Base-by-base conservation (phyloP, 2,113 vertebrate genomes). In the Prochilodus magdalenae region DNA sequence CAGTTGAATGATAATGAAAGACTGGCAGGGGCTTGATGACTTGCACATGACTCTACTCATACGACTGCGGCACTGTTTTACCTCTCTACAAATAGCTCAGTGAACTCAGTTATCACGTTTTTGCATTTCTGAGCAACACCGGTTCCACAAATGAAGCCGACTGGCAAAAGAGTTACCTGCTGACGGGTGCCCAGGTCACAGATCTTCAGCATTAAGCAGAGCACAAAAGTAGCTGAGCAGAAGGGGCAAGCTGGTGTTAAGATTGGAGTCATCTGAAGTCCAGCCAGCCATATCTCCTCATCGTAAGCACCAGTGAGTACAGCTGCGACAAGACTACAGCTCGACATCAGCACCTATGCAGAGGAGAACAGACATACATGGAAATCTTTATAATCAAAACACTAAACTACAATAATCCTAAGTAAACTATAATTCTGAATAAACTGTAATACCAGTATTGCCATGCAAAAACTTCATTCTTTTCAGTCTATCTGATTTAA, bases 221-320 rank as follows among this genome's bases (percentile, higher is more conserved):
- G 97, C 24, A 98, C 96, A 1, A 98, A 98, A 86, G 93, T 84
- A 15, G 94, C 88, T n/a, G 75, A 7, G 15, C 97, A 98, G 92
- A 96, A 98, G 0, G 97, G 96, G 27, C 97, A 98, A n/a, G 20
- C 88, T 91, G 4, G 96, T 96, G 89, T 98, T 98, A 75, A 98
- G 96, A 91, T 98, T 98, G 83, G 97, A 98, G 90, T 98, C 97
- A 0, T 98, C 97, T 0, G 97, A 96, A 0, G 95, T 96, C 97
- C 97, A 98, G 47, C 97, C 97, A 0, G 97, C 96, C 97, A 98
- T 98, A 98, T 97, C 91, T 98, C 97, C 89, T 98, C 97, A 0
- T 98, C 97, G 0, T 97, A 97, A n/a, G n/a, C 2, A 98, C 96
- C 90, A 98, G 83, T 0, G 91, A 95, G 55, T 90, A 26, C 97